Evolutionary conservation across 2,113 vertebrate species (phyloP).

Genomic region (Shinisaurus crocodilurus): DNA sequence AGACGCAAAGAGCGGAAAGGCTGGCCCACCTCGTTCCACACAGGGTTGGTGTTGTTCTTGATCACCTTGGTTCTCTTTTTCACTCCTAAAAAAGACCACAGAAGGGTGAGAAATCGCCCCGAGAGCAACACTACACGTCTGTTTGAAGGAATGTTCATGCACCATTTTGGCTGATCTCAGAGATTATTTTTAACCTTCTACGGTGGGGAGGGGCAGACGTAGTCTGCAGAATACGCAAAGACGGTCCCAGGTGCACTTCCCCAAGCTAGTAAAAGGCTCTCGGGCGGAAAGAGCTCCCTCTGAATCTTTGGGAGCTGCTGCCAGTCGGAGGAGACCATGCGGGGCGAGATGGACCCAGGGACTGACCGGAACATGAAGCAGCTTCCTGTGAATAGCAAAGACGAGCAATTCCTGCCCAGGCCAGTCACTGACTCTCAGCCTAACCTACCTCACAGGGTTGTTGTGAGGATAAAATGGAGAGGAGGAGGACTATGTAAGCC

Average conservation of each 20-base stretch:
- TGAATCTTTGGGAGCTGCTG: background rate
- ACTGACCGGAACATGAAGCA: too few relatives aligned
- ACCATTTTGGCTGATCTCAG: background rate
- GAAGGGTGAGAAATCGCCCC: rapidly evolving
- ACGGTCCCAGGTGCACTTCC: background rate
- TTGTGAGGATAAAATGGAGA: too few relatives aligned
- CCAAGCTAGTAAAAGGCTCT: background rate
- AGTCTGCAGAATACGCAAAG: background rate
- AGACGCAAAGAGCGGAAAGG: background rate
- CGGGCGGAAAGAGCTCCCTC: background rate
- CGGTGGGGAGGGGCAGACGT: background rate
- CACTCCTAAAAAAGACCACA: constrained; percentile 76
- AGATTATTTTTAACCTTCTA: too few relatives aligned
- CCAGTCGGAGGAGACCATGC: too few relatives aligned
- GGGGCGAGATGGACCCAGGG: too few relatives aligned
- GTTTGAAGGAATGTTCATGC: too few relatives aligned
- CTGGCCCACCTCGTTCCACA: constrained; percentile 94
- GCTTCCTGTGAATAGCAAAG: too few relatives aligned
- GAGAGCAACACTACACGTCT: rapidly evolving
- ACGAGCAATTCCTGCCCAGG: too few relatives aligned
- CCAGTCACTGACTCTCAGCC: too few relatives aligned
- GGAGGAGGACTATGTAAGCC: too few relatives aligned
- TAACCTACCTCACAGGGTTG: too few relatives aligned
- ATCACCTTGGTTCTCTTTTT: constrained; percentile 97
- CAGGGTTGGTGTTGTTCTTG: constrained; percentile 93